phyloP scores from a whole-genome alignment of 92 coral and sea anemone species.

The Porites rus region DNA sequence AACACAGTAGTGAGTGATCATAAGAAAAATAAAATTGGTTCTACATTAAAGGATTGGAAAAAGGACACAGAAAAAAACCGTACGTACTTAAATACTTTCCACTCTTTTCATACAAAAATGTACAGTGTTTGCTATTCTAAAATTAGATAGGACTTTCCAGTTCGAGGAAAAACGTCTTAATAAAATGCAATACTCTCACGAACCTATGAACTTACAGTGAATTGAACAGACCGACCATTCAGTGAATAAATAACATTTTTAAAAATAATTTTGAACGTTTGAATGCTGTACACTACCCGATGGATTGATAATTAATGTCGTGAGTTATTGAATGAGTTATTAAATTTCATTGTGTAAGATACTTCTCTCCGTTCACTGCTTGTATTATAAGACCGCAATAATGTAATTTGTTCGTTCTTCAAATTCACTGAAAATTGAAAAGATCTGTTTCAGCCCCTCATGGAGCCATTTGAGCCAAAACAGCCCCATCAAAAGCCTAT shows the following conservation, averaged over 20 bases:
- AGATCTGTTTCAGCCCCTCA: no score
- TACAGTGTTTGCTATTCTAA: not conserved
- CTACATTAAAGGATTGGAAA: not conserved
- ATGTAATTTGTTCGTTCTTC: not conserved
- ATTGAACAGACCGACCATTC: no score
- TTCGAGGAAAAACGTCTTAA: no score
- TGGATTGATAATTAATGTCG: not conserved
- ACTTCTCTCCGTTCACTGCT: not conserved
- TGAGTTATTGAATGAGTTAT: not conserved
- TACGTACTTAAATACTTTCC: not conserved
- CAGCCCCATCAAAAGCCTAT: no score
- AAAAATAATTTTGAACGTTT: not conserved
- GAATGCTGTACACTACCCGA: not conserved
- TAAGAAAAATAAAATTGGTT: slow-evolving; percentile 6
- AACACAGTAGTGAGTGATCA: not conserved
- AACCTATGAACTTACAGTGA: no score
- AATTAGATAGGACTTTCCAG: no score
- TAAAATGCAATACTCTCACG: no score
- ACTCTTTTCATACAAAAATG: not conserved
- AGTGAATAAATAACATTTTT: not conserved
- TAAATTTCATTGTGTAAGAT: not conserved
- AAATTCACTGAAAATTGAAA: not conserved
- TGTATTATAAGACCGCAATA: not conserved
- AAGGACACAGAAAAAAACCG: not conserved
- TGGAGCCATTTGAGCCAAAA: no score